phyloP scores from a whole-genome alignment of 2,888 invertebrate species.

The Metalampra italica region DNA sequence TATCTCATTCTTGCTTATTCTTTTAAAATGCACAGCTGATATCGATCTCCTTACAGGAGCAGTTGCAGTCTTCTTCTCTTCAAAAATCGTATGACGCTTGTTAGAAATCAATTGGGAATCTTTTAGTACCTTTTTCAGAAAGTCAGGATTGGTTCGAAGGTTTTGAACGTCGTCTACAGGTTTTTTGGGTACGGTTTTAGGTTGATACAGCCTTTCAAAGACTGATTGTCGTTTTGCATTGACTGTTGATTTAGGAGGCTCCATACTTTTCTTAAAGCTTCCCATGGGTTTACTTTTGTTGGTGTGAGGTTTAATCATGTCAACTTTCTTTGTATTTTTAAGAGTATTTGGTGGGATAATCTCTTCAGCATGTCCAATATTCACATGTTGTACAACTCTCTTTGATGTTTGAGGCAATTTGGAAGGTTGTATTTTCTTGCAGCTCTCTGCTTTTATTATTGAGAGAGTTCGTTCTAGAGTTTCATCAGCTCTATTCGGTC shows the following conservation, averaged over 20 bases:
- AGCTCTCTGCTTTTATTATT: neutral
- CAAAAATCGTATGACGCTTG: conserved; percentile 45
- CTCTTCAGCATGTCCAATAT: no score
- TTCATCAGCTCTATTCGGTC: neutral
- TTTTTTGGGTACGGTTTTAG: conserved; percentile 35
- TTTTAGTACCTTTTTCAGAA: conserved; percentile 43
- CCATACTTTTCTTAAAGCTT: conserved; percentile 6
- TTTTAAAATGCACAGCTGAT: conserved; percentile 69
- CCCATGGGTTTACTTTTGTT: conserved; percentile 15
- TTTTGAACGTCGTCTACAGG: conserved; percentile 32
- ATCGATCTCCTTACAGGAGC: conserved; percentile 56
- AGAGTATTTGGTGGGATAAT: neutral
- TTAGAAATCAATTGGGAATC: conserved; percentile 38
- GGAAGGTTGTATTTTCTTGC: neutral
- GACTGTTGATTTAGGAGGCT: neutral
- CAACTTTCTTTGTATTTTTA: neutral
- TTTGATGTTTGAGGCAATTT: no score
- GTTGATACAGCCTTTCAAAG: conserved; percentile 62
- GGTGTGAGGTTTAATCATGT: conserved; percentile 9
- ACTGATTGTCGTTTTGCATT: conserved; percentile 39
- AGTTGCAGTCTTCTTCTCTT: conserved; percentile 21
- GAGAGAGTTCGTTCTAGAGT: neutral
- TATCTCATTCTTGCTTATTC: conserved; percentile 48
- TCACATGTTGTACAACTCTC: no score
- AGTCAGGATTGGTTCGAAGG: conserved; percentile 42